These are phyloP conservation scores for Amia ocellicauda DNA, from an alignment of 2,113 vertebrate species.

Conservation along the genomic window DNA sequence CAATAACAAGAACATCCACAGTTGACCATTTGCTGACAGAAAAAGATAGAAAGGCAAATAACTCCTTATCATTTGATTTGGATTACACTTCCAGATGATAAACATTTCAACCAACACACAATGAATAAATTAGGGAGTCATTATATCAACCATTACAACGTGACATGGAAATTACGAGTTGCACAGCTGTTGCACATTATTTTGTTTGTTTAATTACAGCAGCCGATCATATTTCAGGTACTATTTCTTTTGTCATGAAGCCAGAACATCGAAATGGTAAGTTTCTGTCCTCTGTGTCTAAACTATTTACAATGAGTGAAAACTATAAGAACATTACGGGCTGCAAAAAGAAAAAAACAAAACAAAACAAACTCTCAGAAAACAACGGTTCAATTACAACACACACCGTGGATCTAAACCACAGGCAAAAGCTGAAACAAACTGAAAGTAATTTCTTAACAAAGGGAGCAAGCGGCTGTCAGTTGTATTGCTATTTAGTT, in stretches of 20 bases:
- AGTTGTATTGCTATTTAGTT: no score
- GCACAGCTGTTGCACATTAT: neutral
- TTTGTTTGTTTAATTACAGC: neutral
- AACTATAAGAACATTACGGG: neutral
- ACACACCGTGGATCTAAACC: neutral
- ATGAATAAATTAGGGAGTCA: neutral
- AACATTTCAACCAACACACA: neutral
- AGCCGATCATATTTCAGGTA: conserved; percentile 6
- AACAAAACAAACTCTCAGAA: neutral
- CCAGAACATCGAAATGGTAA: neutral
- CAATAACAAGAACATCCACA: no score
- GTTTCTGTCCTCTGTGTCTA: conserved; percentile 4
- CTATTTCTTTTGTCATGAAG: neutral
- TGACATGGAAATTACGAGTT: neutral
- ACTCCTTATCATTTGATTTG: neutral
- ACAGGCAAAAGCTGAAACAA: no score
- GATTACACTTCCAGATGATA: neutral
- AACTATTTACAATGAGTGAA: conserved; percentile 6
- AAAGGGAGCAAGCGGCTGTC: no score
- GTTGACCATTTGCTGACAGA: no score
- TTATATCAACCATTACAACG: neutral
- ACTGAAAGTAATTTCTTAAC: no score
- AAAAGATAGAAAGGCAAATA: no score
- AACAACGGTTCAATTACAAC: conserved; percentile 8
- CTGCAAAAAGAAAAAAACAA: neutral